Conservation (phyloP, 2,797 vertebrate species). For the Darevskia mixta region DNA sequence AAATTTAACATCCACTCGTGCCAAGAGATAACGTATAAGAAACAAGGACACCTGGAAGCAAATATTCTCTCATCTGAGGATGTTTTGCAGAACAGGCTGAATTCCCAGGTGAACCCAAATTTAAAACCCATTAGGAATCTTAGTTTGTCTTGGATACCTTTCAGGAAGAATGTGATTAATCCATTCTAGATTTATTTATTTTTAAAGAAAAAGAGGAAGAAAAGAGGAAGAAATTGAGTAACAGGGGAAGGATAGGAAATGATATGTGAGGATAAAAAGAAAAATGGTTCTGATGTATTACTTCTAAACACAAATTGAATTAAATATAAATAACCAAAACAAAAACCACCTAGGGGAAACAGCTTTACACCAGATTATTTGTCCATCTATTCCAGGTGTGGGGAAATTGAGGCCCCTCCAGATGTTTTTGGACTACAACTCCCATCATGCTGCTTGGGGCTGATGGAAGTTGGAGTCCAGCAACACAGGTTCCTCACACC, state of each 20-base stretch:
- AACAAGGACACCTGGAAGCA: not conserved
- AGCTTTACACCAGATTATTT: too few relatives aligned
- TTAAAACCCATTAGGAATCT: conserved; percentile 4
- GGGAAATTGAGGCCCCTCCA: too few relatives aligned
- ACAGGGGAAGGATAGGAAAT: not conserved
- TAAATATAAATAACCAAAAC: not conserved
- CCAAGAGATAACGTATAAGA: not conserved
- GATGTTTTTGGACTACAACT: too few relatives aligned
- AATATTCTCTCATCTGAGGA: not conserved
- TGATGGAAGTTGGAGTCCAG: too few relatives aligned
- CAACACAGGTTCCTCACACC: not conserved
- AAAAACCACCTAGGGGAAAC: not conserved
- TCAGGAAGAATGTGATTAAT: not conserved
- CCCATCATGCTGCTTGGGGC: too few relatives aligned
- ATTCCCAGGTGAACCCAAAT: not conserved
- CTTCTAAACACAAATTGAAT: conserved; percentile 4
- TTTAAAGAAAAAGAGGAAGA: not conserved
- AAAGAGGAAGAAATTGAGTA: not conserved
- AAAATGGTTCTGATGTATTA: not conserved
- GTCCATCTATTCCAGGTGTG: too few relatives aligned
- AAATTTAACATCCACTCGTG: not conserved
- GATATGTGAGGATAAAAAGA: not conserved
- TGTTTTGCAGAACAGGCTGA: not conserved
- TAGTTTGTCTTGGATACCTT: not conserved
- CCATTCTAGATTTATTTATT: not conserved